Evolutionary conservation across 2,797 vertebrate species (phyloP).

Genomic region (Epinephelus coioides): DNA sequence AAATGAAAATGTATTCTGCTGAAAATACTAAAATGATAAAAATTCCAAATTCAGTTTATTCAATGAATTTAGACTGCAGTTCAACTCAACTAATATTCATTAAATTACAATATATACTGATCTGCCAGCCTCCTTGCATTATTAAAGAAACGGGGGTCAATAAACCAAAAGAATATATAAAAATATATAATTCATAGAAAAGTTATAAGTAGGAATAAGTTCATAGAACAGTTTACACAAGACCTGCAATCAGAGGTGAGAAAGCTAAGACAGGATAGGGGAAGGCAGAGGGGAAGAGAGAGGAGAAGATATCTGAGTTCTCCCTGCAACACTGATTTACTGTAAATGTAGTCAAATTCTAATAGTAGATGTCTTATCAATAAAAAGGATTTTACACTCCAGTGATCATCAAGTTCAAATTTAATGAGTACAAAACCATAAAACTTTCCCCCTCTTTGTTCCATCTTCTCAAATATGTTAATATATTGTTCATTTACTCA

Average conservation of each 20-base stretch:
- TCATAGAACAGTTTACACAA: neutral
- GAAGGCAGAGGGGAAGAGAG: neutral
- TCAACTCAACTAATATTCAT: neutral
- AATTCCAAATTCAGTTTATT: neutral
- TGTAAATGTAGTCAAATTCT: neutral
- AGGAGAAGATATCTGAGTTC: neutral
- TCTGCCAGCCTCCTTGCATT: neutral
- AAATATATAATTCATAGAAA: neutral
- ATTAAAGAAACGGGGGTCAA: neutral
- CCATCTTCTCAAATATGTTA: neutral
- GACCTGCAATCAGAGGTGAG: neutral
- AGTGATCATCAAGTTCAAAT: neutral
- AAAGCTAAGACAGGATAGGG: neutral
- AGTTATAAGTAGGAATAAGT: neutral
- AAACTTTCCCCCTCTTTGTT: neutral
- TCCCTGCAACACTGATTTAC: neutral
- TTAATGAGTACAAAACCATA: slow-evolving; percentile 16
- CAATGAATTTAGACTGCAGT: neutral
- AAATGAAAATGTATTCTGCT: slow-evolving; percentile 1
- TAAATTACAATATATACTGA: slow-evolving; percentile 1
- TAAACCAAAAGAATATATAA: neutral
- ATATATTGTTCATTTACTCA: slow-evolving; percentile 5
- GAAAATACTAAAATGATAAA: neutral
- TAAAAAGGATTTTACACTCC: neutral
- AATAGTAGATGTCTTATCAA: neutral